Evolutionary conservation across 2,888 invertebrate genomes (phyloP).

Genomic region (Drosophila leonis): DNA sequence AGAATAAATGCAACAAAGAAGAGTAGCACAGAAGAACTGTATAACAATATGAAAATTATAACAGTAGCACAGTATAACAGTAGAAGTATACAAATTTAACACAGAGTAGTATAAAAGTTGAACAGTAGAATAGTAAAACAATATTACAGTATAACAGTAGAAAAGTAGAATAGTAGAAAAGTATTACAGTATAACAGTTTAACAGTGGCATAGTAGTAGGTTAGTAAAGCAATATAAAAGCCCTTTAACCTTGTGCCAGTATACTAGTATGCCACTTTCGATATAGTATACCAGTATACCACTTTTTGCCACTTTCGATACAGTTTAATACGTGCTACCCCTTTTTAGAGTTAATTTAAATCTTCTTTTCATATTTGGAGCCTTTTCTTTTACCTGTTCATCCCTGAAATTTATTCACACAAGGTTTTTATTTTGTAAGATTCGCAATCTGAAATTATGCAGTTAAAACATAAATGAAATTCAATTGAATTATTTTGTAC

Average conservation of each 20-base stretch:
- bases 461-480: constrained; percentile 1
- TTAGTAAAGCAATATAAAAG: background rate
- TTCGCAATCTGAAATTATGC: constrained; percentile 1
- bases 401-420: background rate
- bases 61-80: background rate
- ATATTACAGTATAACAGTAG: background rate
- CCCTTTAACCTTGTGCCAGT: background rate
- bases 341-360: background rate
- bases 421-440: background rate
- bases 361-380: background rate
- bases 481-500: constrained; percentile 8
- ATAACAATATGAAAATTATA: background rate
- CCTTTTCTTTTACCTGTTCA: background rate
- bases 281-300: background rate
- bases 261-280: background rate
- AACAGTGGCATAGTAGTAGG: background rate
- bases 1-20: too few species aligned
- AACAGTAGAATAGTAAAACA: background rate
- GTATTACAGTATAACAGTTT: background rate
- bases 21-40: background rate
- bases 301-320: background rate
- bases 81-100: too few species aligned
- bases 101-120: background rate
- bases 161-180: background rate
- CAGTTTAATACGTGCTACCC: background rate